phyloP scores from a whole-genome alignment of 2,113 vertebrate genomes.

The Mastomys natalensis region DNA sequence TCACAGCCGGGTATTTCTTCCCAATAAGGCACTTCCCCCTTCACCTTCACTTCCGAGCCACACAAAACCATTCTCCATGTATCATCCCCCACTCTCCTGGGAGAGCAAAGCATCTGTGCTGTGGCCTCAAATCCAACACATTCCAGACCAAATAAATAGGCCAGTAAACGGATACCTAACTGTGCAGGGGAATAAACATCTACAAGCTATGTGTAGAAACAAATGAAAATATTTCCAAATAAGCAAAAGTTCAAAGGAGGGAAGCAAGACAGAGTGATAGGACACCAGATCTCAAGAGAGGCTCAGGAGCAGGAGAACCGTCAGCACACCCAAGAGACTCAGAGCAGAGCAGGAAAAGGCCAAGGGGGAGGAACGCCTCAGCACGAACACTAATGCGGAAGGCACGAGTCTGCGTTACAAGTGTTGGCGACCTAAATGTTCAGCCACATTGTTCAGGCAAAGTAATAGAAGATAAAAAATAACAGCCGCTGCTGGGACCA shows the following conservation, averaged over 20 bases:
- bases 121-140: conserved; percentile 71
- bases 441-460: not conserved
- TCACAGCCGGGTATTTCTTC: conserved; percentile 10
- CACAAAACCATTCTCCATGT: conserved; percentile 17
- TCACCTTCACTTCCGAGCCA: not conserved
- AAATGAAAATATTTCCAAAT: conserved; percentile 71
- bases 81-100: conserved; percentile 6
- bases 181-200: conserved; percentile 74
- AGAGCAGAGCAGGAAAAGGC: not conserved
- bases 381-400: not conserved
- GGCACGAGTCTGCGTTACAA: not conserved
- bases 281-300: not conserved
- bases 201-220: conserved; percentile 75
- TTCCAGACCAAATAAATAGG: conserved; percentile 82
- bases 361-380: not conserved
- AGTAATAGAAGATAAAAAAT: conserved; percentile 36
- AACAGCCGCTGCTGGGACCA: not conserved
- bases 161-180: conserved; percentile 62
- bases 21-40: not conserved
- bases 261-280: not conserved
- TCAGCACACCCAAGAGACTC: not conserved
- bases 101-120: conserved; percentile 71
- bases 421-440: not conserved
- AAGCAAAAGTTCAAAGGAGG: conserved; percentile 55
- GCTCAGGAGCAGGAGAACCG: not conserved